Conservation (phyloP, 2,113 vertebrate genomes). For the Oncorhynchus clarkii region DNA sequence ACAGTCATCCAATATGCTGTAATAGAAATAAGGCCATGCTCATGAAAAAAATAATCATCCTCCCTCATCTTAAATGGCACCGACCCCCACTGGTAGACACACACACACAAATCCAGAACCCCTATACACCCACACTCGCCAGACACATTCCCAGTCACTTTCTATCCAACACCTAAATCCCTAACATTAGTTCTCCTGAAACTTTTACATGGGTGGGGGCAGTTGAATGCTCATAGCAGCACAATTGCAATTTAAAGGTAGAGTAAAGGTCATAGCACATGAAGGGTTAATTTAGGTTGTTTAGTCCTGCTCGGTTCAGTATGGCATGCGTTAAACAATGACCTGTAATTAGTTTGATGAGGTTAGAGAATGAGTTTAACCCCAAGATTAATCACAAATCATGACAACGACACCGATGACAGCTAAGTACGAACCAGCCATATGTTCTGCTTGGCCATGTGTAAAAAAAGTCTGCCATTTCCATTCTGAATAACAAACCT, state of each 20-base stretch:
- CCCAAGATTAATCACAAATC: slow-evolving; percentile 37
- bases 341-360: no score
- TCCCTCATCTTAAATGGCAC: no score
- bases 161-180: not conserved
- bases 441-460: not conserved
- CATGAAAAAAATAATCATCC: no score
- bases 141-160: not conserved
- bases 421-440: slow-evolving; percentile 26
- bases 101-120: no score
- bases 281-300: not conserved
- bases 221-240: not conserved
- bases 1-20: no score
- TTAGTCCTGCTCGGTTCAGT: not conserved
- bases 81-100: no score
- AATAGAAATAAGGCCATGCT: no score
- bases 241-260: not conserved
- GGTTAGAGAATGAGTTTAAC: slow-evolving; percentile 5
- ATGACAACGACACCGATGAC: slow-evolving; percentile 24
- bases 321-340: slow-evolving; percentile 44
- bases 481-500: slow-evolving; percentile 56
- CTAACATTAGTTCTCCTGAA: not conserved
- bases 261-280: not conserved
- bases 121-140: no score
- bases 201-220: not conserved
- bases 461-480: slow-evolving; percentile 30